Conservation (phyloP, 2,797 vertebrate genomes). For the Lepus oiostolus region DNA sequence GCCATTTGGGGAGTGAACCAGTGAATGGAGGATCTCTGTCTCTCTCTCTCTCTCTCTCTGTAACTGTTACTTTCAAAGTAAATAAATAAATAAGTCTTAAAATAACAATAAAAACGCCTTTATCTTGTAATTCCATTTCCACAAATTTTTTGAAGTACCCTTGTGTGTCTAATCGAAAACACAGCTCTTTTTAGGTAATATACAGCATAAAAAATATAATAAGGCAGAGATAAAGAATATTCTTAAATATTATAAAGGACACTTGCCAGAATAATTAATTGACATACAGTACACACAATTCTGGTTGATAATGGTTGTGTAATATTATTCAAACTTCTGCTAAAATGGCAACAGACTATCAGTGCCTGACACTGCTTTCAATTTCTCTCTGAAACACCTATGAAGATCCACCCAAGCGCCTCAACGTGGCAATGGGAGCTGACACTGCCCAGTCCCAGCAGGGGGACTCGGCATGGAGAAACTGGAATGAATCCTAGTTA, state of each 20-base stretch:
- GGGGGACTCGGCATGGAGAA: background rate
- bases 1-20: too few relatives aligned
- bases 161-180: background rate
- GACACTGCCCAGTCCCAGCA: background rate
- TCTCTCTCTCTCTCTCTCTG: too few relatives aligned
- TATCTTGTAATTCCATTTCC: too few relatives aligned
- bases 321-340: background rate
- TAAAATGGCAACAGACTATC: background rate
- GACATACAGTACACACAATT: background rate
- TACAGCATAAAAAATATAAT: constrained; percentile 5
- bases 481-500: background rate
- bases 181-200: background rate
- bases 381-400: background rate
- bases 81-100: too few relatives aligned
- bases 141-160: too few relatives aligned
- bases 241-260: constrained; percentile 17
- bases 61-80: too few relatives aligned
- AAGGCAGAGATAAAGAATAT: constrained; percentile 47
- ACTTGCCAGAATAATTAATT: background rate
- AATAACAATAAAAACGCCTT: too few relatives aligned
- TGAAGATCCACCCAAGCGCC: background rate
- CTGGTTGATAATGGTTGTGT: background rate
- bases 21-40: too few relatives aligned
- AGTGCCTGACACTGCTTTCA: background rate
- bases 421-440: background rate